phyloP scores from a whole-genome alignment of 2,888 invertebrate species.

The Ommatoiulus sabulosus region DNA sequence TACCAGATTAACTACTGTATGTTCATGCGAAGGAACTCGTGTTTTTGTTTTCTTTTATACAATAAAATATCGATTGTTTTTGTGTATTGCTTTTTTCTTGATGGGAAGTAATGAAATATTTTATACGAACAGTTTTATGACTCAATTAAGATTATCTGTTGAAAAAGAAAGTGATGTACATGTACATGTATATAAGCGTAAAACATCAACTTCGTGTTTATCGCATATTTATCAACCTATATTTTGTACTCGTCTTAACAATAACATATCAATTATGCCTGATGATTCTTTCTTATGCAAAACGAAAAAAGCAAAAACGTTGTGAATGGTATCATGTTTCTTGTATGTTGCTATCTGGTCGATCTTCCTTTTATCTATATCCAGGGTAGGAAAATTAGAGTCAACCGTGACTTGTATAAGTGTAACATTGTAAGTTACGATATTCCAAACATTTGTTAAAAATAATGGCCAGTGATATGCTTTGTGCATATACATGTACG shows the following conservation, averaged over 20 bases:
- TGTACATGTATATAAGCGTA: no score
- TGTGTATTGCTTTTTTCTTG: neutral
- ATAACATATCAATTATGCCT: neutral
- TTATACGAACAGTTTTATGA: conserved; percentile 13
- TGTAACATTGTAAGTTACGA: neutral
- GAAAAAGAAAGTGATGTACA: neutral
- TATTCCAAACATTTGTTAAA: neutral
- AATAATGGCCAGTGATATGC: neutral
- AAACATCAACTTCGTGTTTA: neutral
- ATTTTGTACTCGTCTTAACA: neutral
- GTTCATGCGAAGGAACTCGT: neutral
- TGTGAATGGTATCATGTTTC: neutral
- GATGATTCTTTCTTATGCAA: neutral
- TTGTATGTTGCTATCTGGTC: neutral
- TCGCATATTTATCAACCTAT: neutral
- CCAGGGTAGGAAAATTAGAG: neutral
- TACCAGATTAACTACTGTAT: neutral
- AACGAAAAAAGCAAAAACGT: neutral
- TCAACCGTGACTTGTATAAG: neutral
- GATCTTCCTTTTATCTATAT: neutral
- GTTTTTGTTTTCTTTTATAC: neutral
- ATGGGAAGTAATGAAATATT: neutral
- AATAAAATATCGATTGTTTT: neutral
- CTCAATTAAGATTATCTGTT: neutral
- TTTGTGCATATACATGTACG: no score